phyloP scores from a whole-genome alignment of 2,888 invertebrate species.

The Hedya salicella region DNA sequence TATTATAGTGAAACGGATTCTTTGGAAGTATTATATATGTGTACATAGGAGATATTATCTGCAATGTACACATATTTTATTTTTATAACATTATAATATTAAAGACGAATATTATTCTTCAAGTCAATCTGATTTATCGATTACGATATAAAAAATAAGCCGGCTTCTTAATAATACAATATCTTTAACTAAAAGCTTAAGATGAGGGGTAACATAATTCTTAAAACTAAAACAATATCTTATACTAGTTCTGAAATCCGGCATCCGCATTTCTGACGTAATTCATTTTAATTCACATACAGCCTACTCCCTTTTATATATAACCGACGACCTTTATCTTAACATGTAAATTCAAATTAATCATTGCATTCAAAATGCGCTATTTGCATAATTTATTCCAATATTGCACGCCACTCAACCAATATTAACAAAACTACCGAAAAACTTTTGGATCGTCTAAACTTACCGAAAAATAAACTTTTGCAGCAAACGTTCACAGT shows the following conservation, averaged over 20 bases:
- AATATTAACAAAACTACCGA: constrained; percentile 17
- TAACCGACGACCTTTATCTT: constrained; percentile 45
- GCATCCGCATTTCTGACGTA: constrained; percentile 28
- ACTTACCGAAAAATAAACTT: constrained; percentile 38
- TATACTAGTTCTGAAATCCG: not conserved
- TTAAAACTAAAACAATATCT: not conserved
- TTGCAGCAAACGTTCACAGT: constrained; percentile 61
- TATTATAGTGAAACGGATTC: too few relatives aligned
- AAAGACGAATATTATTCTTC: too few relatives aligned
- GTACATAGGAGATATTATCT: too few relatives aligned
- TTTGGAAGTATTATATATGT: too few relatives aligned
- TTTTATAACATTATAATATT: too few relatives aligned
- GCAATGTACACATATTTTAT: too few relatives aligned
- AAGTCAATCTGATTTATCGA: too few relatives aligned
- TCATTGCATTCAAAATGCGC: constrained; percentile 46
- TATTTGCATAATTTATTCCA: constrained; percentile 58
- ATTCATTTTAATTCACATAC: constrained; percentile 24
- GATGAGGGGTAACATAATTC: too few relatives aligned
- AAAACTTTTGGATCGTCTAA: constrained; percentile 27
- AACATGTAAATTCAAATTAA: constrained; percentile 57
- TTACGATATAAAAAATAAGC: too few relatives aligned
- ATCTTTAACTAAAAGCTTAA: too few relatives aligned
- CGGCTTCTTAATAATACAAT: too few relatives aligned
- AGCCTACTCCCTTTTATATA: constrained; percentile 20
- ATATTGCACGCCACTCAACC: constrained; percentile 49